These are phyloP conservation scores for Leptopilina boulardi DNA, from an alignment of 1,140 invertebrate genomes.

Conservation along the genomic window DNA sequence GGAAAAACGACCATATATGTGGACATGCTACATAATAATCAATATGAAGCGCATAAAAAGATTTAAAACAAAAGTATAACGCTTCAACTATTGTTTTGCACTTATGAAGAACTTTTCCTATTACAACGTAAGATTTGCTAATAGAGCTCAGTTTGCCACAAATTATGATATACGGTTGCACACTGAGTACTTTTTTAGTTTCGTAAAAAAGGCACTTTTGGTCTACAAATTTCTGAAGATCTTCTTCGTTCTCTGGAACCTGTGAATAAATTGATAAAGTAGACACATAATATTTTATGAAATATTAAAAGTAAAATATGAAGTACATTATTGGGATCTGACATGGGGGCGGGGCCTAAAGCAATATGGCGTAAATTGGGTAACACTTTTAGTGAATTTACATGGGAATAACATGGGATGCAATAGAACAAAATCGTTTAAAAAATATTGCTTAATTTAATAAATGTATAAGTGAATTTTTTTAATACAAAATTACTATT, in stretches of 20 bases:
- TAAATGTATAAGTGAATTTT: too few relatives aligned
- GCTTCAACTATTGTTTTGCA: constrained; percentile 36
- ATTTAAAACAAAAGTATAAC: constrained; percentile 44
- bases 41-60: constrained; percentile 38
- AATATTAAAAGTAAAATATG: too few relatives aligned
- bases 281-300: too few relatives aligned
- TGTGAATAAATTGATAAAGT: neutral
- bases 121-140: constrained; percentile 21
- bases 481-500: too few relatives aligned
- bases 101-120: constrained; percentile 30
- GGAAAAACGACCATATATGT: constrained; percentile 44
- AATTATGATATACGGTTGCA: constrained; percentile 41
- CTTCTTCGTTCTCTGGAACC: neutral
- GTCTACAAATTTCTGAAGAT: neutral
- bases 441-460: too few relatives aligned
- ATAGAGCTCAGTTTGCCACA: constrained; percentile 30
- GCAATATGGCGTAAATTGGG: too few relatives aligned
- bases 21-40: constrained; percentile 38
- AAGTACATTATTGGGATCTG: too few relatives aligned
- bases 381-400: too few relatives aligned
- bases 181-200: constrained; percentile 14
- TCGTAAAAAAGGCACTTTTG: neutral
- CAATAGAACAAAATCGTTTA: too few relatives aligned
- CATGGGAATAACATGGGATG: too few relatives aligned
- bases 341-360: too few relatives aligned